Conservation (phyloP, 2,113 vertebrate species). For the Galbula dea region DNA sequence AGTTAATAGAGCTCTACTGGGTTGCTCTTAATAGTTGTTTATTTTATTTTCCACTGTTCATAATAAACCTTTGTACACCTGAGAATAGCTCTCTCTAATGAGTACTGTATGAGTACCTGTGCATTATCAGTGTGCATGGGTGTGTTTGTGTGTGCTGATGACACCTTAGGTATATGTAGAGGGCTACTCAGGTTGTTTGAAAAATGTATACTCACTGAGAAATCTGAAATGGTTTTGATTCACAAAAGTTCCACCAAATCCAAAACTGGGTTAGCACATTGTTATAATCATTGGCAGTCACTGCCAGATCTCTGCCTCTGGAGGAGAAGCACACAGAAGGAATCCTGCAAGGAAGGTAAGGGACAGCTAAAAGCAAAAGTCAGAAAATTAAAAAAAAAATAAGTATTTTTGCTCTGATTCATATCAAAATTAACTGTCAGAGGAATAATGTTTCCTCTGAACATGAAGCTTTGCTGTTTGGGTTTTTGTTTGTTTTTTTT, state of each 20-base stretch:
- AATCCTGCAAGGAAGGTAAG: not conserved
- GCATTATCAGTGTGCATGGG: not conserved
- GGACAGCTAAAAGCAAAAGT: not conserved
- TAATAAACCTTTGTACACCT: constrained; percentile 29
- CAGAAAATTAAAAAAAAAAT: not conserved
- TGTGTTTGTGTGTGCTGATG: not conserved
- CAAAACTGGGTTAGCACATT: not conserved
- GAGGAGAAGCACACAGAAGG: not conserved
- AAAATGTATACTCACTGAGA: not conserved
- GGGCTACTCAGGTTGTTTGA: not conserved
- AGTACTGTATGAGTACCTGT: not conserved
- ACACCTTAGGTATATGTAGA: not conserved
- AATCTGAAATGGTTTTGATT: not conserved
- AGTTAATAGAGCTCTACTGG: not conserved
- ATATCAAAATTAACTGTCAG: not conserved
- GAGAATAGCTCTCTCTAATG: constrained; percentile 28
- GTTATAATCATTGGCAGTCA: not conserved
- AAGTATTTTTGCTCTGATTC: not conserved
- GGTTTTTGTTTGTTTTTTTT: not conserved
- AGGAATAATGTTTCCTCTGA: not conserved
- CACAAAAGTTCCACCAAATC: not conserved
- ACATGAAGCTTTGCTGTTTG: not conserved
- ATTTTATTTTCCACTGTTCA: constrained; percentile 37
- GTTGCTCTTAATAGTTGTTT: constrained; percentile 33
- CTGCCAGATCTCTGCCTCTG: not conserved